A percentile compares a stretch with the other conserved stretches of the same genome.
phyloP scores from a whole-genome alignment of 2,888 invertebrate species.

The Campaea margaritaria region DNA sequence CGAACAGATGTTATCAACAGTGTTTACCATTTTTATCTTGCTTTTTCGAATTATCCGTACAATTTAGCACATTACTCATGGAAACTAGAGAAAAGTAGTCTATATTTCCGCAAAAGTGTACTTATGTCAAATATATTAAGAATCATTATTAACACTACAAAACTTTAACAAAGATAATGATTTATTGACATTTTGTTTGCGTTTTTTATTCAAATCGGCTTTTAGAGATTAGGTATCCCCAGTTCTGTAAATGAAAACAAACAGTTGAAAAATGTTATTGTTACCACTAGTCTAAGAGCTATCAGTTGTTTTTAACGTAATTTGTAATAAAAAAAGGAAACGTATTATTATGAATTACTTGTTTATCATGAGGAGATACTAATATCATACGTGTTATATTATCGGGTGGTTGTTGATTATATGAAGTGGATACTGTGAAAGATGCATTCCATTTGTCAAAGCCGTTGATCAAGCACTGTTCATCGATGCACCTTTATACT shows the following conservation, averaged over 20 bases:
- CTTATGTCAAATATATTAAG: background rate
- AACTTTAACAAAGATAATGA: no score
- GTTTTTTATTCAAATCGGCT: constrained; percentile 10
- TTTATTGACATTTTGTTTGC: constrained; percentile 13
- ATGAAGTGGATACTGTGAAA: constrained; percentile 74
- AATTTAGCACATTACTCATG: background rate
- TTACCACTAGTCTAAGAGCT: constrained; percentile 83
- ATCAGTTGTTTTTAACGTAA: constrained; percentile 72
- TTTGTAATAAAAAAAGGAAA: constrained; percentile 48
- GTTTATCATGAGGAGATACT: constrained; percentile 61
- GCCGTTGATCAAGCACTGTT: constrained; percentile 77
- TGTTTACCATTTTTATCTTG: constrained; percentile 7
- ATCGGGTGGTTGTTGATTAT: constrained; percentile 69
- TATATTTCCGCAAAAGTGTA: no score
- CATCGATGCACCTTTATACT: constrained; percentile 73
- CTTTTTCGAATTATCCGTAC: background rate
- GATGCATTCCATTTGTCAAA: constrained; percentile 81
- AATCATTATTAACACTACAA: no score
- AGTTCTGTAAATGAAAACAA: constrained; percentile 50
- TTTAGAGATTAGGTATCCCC: constrained; percentile 1
- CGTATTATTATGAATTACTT: constrained; percentile 58
- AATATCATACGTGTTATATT: constrained; percentile 66
- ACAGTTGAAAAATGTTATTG: constrained; percentile 74
- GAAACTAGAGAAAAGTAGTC: no score
- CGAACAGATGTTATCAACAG: constrained; percentile 19